phyloP scores from a whole-genome alignment of 2,888 invertebrate species.

The Hecatera dysodea region DNA sequence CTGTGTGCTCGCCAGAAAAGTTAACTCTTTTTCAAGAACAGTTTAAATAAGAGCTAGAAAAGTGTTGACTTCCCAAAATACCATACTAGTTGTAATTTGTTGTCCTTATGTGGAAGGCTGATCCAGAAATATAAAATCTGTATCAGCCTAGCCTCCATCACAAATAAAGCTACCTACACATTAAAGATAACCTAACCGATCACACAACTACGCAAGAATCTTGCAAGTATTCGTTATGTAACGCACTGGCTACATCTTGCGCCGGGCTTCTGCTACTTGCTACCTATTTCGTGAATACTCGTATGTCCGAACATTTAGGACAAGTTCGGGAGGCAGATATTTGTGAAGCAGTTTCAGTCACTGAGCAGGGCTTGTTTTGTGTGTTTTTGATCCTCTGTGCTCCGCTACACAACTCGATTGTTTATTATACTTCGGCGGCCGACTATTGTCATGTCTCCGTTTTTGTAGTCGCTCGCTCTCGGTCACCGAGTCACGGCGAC shows the following conservation, averaged over 20 bases:
- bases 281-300: not conserved
- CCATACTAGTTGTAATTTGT: not conserved
- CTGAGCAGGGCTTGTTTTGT: not conserved
- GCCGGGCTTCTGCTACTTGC: not conserved
- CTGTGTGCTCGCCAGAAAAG: not conserved
- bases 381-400: constrained; percentile 9
- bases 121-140: too few relatives aligned
- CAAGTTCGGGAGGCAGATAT: constrained; percentile 7
- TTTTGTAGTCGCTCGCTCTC: constrained; percentile 27
- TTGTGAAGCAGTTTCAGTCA: constrained; percentile 11
- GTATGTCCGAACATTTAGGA: not conserved
- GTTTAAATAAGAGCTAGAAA: constrained; percentile 11
- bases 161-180: not conserved
- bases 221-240: not conserved
- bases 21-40: not conserved
- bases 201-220: too few relatives aligned
- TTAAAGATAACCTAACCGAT: too few relatives aligned
- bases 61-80: not conserved
- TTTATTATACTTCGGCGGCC: constrained; percentile 28
- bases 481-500: constrained; percentile 26
- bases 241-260: not conserved
- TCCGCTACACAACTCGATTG: constrained; percentile 28
- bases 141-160: too few relatives aligned
- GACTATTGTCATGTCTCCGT: constrained; percentile 22
- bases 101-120: not conserved